Conservation (phyloP, 2,113 vertebrate species). For the Nymphicus hollandicus region DNA sequence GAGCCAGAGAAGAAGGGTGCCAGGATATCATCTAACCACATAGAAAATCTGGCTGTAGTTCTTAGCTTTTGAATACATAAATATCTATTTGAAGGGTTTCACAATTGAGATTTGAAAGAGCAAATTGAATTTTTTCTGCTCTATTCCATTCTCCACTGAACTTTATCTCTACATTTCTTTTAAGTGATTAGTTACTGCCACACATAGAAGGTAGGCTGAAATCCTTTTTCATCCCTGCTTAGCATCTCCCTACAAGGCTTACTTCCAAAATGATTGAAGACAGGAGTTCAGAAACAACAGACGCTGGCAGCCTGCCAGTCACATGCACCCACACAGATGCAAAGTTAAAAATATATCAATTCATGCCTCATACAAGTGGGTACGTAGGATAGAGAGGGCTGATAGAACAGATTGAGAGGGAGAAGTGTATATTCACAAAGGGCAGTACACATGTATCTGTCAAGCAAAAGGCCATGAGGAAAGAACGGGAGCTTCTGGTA, state of each 20-base stretch:
- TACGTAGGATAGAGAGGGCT: conserved; percentile 27
- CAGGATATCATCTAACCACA: background rate
- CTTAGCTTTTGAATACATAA: background rate
- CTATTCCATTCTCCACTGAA: background rate
- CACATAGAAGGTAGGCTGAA: conserved; percentile 55
- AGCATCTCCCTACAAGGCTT: conserved; percentile 22
- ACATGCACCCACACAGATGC: conserved; percentile 61
- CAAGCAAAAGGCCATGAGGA: conserved; percentile 15
- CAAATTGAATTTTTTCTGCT: conserved; percentile 11
- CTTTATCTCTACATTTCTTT: background rate
- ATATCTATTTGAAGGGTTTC: background rate
- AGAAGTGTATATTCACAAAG: conserved; percentile 43
- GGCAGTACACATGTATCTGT: conserved; percentile 47
- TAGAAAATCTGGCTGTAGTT: background rate
- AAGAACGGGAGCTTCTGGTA: background rate
- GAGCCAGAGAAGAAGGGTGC: background rate
- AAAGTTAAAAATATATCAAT: conserved; percentile 64
- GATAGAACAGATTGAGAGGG: conserved; percentile 46
- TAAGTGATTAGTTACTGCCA: conserved; percentile 45
- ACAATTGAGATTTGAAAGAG: conserved; percentile 14
- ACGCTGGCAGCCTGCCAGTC: conserved; percentile 52
- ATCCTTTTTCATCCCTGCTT: conserved; percentile 54
- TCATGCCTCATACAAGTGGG: conserved; percentile 46
- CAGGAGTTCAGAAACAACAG: conserved; percentile 52
- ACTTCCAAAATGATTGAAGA: conserved; percentile 62